phyloP scores from a whole-genome alignment of 1,140 invertebrate species.

The Drosophila pandora region DNA sequence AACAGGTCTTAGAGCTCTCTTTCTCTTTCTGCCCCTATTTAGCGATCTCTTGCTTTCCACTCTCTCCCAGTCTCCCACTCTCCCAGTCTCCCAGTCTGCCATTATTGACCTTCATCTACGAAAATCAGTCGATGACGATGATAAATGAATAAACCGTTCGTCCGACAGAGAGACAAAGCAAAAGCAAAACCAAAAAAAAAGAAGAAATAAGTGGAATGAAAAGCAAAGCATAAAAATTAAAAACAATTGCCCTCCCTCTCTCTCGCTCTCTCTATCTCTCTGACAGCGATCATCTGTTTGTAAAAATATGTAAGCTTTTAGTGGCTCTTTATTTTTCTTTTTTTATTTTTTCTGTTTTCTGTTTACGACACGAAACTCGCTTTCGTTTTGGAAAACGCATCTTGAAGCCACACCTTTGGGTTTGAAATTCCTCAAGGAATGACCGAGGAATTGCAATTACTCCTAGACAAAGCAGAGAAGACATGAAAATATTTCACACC shows the following conservation, averaged over 20 bases:
- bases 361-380: slow-evolving; percentile 20
- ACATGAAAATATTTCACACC: slow-evolving; percentile 61
- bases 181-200: neutral
- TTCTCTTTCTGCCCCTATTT: neutral
- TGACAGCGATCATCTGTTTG: slow-evolving; percentile 17
- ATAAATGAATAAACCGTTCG: slow-evolving; percentile 36
- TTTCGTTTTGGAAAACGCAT: slow-evolving; percentile 41
- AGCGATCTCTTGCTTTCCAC: slow-evolving; percentile 12
- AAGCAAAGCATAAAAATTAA: slow-evolving; percentile 33
- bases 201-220: slow-evolving; percentile 10
- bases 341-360: slow-evolving; percentile 5
- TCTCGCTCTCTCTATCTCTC: slow-evolving; percentile 7
- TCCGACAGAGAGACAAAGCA: neutral
- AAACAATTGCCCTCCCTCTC: slow-evolving; percentile 38
- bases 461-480: slow-evolving; percentile 26
- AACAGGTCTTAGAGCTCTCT: slow-evolving; percentile 11
- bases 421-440: no score
- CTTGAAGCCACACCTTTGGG: neutral
- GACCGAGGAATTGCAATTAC: slow-evolving; percentile 23
- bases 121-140: slow-evolving; percentile 52
- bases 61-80: slow-evolving; percentile 11
- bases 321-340: slow-evolving; percentile 15
- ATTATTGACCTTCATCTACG: slow-evolving; percentile 52
- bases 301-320: slow-evolving; percentile 25
- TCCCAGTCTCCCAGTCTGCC: slow-evolving; percentile 22